Conservation (phyloP, 2,113 vertebrate genomes). For the Sula dactylatra region DNA sequence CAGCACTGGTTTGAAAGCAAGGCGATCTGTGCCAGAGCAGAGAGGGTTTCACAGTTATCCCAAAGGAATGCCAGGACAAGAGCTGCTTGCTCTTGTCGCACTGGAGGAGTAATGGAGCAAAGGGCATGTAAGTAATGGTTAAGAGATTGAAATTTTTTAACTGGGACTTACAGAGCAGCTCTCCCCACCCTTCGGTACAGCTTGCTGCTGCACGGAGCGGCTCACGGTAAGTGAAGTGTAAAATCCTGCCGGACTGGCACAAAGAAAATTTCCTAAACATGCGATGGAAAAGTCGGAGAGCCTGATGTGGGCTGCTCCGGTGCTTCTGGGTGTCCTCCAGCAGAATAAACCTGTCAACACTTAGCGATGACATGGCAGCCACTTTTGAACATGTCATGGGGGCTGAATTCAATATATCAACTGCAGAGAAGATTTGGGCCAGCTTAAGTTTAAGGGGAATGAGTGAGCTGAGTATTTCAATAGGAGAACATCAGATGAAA, state of each 20-base stretch:
- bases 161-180: background rate
- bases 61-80: background rate
- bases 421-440: background rate
- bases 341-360: background rate
- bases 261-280: background rate
- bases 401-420: accelerated
- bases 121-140: background rate
- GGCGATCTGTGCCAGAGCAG: background rate
- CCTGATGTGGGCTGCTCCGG: background rate
- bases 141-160: background rate
- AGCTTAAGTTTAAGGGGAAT: background rate
- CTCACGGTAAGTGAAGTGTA: background rate
- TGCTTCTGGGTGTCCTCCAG: accelerated
- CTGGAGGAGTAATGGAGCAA: background rate
- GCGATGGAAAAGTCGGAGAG: background rate
- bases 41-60: background rate
- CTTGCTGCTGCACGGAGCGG: accelerated
- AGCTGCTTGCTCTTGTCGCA: accelerated
- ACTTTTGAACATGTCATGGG: accelerated
- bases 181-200: background rate
- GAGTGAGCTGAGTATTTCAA: background rate
- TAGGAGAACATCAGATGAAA: background rate
- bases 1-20: background rate
- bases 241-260: background rate
- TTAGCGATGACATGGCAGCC: background rate